Percentiles rank a stretch among this genome's conserved stretches.
Conservation (phyloP, 2,797 vertebrate genomes). For the Melanotaenia boesemani region DNA sequence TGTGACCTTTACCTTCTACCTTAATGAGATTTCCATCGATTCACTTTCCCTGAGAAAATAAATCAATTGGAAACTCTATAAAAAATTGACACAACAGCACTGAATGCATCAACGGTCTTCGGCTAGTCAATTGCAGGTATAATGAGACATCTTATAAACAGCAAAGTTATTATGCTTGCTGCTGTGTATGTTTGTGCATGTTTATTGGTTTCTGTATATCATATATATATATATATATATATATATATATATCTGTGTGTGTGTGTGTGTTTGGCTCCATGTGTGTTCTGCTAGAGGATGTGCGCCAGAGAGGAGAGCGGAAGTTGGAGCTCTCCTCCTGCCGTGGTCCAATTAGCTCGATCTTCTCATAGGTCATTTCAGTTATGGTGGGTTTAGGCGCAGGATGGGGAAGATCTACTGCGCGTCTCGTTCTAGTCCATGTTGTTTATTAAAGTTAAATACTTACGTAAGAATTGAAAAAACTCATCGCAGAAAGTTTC, state of each 20-base stretch:
- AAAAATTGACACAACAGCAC: slow-evolving; percentile 71
- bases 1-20: slow-evolving; percentile 72
- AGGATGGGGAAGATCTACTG: slow-evolving; percentile 51
- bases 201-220: slow-evolving; percentile 4
- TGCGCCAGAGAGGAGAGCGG: slow-evolving; percentile 3
- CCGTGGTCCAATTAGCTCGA: slow-evolving; percentile 60
- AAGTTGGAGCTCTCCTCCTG: slow-evolving; percentile 51
- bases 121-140: slow-evolving; percentile 58
- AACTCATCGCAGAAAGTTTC: background rate
- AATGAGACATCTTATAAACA: slow-evolving; percentile 68
- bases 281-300: slow-evolving; percentile 11
- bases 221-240: background rate
- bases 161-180: slow-evolving; percentile 28
- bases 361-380: slow-evolving; percentile 56
- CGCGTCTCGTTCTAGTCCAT: slow-evolving; percentile 21
- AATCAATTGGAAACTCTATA: slow-evolving; percentile 74
- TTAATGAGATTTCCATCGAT: slow-evolving; percentile 79
- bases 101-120: slow-evolving; percentile 54
- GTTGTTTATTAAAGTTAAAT: slow-evolving; percentile 36
- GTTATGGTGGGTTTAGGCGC: slow-evolving; percentile 25
- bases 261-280: slow-evolving; percentile 13
- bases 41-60: slow-evolving; percentile 66
- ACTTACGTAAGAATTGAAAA: slow-evolving; percentile 4
- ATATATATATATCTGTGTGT: background rate
- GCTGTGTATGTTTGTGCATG: slow-evolving; percentile 6